These are phyloP conservation scores for Pseudomyrmex flavicornis DNA, from an alignment of 1,140 invertebrate genomes.

Conservation along the genomic window DNA sequence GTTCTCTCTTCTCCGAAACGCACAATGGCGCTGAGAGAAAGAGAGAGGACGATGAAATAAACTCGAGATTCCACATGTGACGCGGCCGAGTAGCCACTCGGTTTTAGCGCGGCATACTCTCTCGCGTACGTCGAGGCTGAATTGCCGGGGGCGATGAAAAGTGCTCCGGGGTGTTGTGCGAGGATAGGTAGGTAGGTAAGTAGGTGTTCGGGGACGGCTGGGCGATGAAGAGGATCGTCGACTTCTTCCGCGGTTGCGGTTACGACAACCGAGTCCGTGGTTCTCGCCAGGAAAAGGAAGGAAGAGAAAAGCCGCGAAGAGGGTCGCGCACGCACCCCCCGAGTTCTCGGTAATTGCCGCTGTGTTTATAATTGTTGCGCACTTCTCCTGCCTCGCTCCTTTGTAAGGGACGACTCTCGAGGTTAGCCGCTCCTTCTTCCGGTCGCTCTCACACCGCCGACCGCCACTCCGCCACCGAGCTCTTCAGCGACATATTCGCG, in stretches of 20 bases:
- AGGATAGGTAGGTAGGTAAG: slow-evolving; percentile 22
- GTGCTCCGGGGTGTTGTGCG: slow-evolving; percentile 44
- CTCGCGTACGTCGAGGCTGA: slow-evolving; percentile 61
- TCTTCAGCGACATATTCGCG: slow-evolving; percentile 45
- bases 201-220: slow-evolving; percentile 35
- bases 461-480: slow-evolving; percentile 63
- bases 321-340: slow-evolving; percentile 60
- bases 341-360: slow-evolving; percentile 66
- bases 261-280: slow-evolving; percentile 35
- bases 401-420: slow-evolving; percentile 67
- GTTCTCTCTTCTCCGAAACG: too few relatives aligned
- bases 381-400: slow-evolving; percentile 60
- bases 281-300: slow-evolving; percentile 1
- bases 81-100: slow-evolving; percentile 67
- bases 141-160: slow-evolving; percentile 67
- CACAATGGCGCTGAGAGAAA: background rate
- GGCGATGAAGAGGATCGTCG: slow-evolving; percentile 51
- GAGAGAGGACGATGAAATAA: slow-evolving; percentile 32
- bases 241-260: slow-evolving; percentile 62
- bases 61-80: slow-evolving; percentile 70
- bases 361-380: slow-evolving; percentile 75
- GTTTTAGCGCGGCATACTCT: slow-evolving; percentile 55
- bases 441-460: slow-evolving; percentile 15
- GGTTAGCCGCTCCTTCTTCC: slow-evolving; percentile 44
- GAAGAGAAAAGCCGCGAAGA: slow-evolving; percentile 26